Evolutionary conservation across 30 jellyfish, hydroid and myxozoan species (phyloP).

Genomic region (Cassiopea andromeda): DNA sequence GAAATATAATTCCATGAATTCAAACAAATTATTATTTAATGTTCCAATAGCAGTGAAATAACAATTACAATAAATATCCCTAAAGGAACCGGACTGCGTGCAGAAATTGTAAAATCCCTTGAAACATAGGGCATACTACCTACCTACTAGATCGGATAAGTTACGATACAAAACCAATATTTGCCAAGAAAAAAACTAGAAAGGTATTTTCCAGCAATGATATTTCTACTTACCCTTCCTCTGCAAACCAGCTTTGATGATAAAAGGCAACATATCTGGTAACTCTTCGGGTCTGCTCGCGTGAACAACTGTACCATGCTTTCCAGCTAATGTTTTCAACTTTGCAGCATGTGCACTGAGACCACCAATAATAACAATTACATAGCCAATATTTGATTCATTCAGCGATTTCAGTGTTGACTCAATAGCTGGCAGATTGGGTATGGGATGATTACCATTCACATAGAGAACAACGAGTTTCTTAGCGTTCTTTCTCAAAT

Average conservation of each 20-base stretch:
- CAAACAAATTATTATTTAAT: no score
- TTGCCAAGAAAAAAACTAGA: no score
- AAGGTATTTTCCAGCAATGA: no score
- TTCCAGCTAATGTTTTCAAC: not conserved
- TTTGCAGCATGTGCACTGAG: not conserved
- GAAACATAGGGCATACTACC: no score
- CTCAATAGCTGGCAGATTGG: constrained; percentile 29
- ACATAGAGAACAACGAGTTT: constrained; percentile 42
- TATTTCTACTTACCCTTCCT: constrained; percentile 14
- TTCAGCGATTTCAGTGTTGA: constrained; percentile 32
- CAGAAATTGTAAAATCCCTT: no score
- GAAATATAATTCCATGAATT: no score
- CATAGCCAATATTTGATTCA: constrained; percentile 31
- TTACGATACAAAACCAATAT: no score
- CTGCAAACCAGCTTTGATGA: constrained; percentile 46
- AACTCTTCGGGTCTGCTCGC: not conserved
- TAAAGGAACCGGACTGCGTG: no score
- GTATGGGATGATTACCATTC: constrained; percentile 4
- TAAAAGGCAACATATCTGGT: constrained; percentile 56
- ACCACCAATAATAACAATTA: constrained; percentile 31
- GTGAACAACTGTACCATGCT: constrained; percentile 51
- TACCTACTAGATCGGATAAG: no score
- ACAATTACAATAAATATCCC: no score
- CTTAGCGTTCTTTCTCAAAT: constrained; percentile 26
- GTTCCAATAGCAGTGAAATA: no score